Evolutionary conservation across 2,888 invertebrate genomes (phyloP).

Genomic region (Coenonympha glycerion): DNA sequence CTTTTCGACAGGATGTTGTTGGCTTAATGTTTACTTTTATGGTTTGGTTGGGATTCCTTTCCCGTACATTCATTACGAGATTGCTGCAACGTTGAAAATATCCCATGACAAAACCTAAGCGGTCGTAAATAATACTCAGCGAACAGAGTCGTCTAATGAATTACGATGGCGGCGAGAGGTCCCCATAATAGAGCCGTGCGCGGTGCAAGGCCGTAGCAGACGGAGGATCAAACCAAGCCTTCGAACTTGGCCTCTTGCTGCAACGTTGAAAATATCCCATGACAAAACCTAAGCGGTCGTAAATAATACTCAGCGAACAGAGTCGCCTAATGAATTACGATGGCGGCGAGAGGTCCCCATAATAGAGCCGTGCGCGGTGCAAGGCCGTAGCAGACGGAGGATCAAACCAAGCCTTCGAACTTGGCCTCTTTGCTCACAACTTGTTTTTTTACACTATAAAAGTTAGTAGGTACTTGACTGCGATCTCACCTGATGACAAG

Average conservation of each 20-base stretch:
- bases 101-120: constrained; percentile 59
- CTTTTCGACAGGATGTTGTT: too few relatives aligned
- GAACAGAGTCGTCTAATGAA: constrained; percentile 66
- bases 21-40: too few relatives aligned
- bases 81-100: constrained; percentile 52
- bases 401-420: too few relatives aligned
- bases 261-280: constrained; percentile 55
- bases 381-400: background rate
- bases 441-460: too few relatives aligned
- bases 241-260: too few relatives aligned
- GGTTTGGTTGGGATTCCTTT: too few relatives aligned
- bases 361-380: constrained; percentile 43
- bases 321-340: constrained; percentile 70
- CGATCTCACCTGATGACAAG: too few relatives aligned
- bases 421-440: too few relatives aligned
- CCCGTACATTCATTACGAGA: constrained; percentile 22
- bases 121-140: constrained; percentile 63
- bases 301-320: constrained; percentile 62
- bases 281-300: constrained; percentile 61
- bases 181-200: constrained; percentile 50
- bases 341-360: constrained; percentile 46
- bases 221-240: too few relatives aligned
- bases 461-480: too few relatives aligned
- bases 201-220: background rate
- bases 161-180: constrained; percentile 54